Percentiles rank a stretch among this genome's conserved stretches.
Evolutionary conservation across 2,888 invertebrate species (phyloP).

Genomic region (Drosophila meridiana): DNA sequence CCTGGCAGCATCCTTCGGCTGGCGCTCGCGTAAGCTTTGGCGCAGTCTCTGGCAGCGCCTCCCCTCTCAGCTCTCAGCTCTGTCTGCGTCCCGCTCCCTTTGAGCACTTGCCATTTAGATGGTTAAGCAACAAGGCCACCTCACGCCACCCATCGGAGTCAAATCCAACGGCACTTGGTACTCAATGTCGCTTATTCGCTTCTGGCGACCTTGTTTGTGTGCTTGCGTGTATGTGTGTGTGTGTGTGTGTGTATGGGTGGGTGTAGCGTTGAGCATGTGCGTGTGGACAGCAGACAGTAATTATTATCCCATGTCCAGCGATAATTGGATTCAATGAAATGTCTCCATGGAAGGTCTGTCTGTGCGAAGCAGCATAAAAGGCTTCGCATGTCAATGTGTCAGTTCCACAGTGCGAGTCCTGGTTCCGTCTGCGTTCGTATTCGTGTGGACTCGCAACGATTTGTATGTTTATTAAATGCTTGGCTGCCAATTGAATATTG

Average conservation of each 20-base stretch:
- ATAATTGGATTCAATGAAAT: conserved; percentile 81
- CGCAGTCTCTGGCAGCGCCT: conserved; percentile 15
- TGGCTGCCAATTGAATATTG: conserved; percentile 43
- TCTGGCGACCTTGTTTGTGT: conserved; percentile 62
- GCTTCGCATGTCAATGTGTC: conserved; percentile 35
- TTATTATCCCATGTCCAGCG: conserved; percentile 82
- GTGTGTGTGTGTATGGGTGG: conserved; percentile 19
- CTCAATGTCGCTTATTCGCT: conserved; percentile 62
- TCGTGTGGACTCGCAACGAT: conserved; percentile 5
- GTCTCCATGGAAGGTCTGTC: conserved; percentile 46
- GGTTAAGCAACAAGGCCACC: conserved; percentile 74
- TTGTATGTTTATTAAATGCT: conserved; percentile 44
- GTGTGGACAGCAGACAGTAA: conserved; percentile 74
- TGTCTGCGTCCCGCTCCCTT: conserved; percentile 18
- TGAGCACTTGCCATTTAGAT: conserved; percentile 65
- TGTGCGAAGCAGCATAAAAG: conserved; percentile 42
- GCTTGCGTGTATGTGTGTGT: conserved; percentile 12
- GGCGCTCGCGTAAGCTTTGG: conserved; percentile 54
- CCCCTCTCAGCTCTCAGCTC: not conserved
- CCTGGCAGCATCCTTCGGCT: conserved; percentile 55
- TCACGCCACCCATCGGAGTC: conserved; percentile 23
- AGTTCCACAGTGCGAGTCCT: conserved; percentile 25
- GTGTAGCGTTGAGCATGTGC: conserved; percentile 28
- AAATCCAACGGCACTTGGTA: conserved; percentile 32
- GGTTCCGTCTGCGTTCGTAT: not conserved